Evolutionary conservation across 1,140 invertebrate species (phyloP), one percentile per base, ranked within the genome.

Genomic region (Pachypsylla venusta): DNA sequence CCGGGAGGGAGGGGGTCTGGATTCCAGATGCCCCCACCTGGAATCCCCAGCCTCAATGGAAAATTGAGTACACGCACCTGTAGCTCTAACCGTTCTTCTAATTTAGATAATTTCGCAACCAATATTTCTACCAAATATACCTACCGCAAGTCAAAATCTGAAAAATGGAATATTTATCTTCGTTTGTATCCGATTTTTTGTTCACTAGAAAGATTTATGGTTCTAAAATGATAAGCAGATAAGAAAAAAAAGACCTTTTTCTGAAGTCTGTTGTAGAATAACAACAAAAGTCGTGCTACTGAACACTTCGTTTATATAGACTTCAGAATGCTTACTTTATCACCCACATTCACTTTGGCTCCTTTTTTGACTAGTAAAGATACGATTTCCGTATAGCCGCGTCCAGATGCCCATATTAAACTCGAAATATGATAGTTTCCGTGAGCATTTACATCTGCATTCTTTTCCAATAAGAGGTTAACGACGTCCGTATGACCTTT

Each of bases 361-460:
- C 89, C 90, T 62, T 87, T 81, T 61, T 79, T 75, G 53, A 98
- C 76, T 24, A 98, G 76, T 59, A 83, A 76, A 67, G 81, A 79
- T 1, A 91, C 90, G 63, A 98, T 90, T 62, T 88, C 82, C 16
- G 79, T 77, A 73, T 91, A 83, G 10, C 93, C 91, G 64, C 94
- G 75, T 0, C 95, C 96, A 1, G 93, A 79, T 10, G 94, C 92
- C 91, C 94, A 98, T 25, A 94, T 78, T 59, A 98, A 70, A 1
- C 92, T 90, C 13, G 90, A 89, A 68, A 96, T 88, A 71, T 95
- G 89, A 74, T 92, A 94, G 73, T 96, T 94, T 61, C 93, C 95
- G 69, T 95, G 90, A 7, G 92, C 85, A 74, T 98, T 96, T 4
- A 93, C 85, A 71, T 97, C 93, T 1, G 94, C 93, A 40, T 87